Evolutionary conservation across 2,113 vertebrate genomes (phyloP).

Genomic region (Varanus komodoensis): DNA sequence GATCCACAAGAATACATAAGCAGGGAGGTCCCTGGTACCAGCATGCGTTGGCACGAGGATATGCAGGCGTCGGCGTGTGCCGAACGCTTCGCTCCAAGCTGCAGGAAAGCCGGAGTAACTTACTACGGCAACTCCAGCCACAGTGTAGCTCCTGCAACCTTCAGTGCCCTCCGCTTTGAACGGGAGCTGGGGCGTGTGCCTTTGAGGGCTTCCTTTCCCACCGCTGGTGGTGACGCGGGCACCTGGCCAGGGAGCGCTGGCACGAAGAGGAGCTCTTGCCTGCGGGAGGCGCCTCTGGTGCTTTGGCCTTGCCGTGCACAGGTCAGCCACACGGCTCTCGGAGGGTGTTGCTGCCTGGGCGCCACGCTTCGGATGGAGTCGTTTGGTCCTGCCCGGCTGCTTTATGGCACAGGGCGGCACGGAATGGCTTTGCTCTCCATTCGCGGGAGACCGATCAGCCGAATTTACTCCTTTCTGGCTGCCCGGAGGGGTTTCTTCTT

Average conservation of each 20-base stretch:
- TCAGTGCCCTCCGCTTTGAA: neutral
- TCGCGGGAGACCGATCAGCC: too few species aligned
- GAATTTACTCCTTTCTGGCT: too few species aligned
- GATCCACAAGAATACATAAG: neutral
- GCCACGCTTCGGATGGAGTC: neutral
- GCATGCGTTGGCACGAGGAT: neutral
- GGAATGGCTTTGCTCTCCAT: too few species aligned
- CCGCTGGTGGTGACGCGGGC: too few species aligned
- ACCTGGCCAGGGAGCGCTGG: neutral
- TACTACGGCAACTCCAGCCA: neutral
- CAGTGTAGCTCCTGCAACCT: neutral
- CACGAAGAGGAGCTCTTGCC: neutral
- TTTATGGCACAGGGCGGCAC: too few species aligned
- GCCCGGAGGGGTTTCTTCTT: too few species aligned
- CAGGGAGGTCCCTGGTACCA: neutral
- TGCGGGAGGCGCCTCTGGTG: too few species aligned
- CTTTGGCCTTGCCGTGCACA: neutral
- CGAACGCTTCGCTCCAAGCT: neutral
- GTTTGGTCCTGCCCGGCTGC: too few species aligned
- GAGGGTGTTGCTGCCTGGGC: neutral
- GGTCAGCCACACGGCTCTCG: neutral
- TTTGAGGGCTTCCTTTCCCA: too few species aligned
- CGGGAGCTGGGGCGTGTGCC: neutral
- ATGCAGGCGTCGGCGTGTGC: neutral
- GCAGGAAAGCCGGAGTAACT: too few species aligned